Evolutionary conservation across 1,140 invertebrate species (phyloP).

Genomic region (Drosophila sp.): DNA sequence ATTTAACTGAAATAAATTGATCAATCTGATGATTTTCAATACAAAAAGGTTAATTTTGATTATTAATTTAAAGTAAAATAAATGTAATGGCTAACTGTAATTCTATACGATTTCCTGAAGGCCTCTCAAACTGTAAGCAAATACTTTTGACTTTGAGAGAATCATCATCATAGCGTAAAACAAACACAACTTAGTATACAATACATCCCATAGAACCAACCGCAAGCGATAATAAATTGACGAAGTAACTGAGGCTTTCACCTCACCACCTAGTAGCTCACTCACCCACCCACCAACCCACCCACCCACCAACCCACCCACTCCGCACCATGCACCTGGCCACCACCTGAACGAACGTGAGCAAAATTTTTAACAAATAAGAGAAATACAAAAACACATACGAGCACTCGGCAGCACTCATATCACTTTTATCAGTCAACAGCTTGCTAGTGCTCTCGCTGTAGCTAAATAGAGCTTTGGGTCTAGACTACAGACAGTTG

Average conservation of each 20-base stretch:
- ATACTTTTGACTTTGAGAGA: constrained; percentile 42
- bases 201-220: constrained; percentile 27
- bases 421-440: constrained; percentile 65
- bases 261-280: constrained; percentile 20
- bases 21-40: not conserved
- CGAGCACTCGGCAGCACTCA: constrained; percentile 37
- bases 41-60: constrained; percentile 1
- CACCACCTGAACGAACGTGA: constrained; percentile 41
- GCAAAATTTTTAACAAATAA: constrained; percentile 55
- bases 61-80: not conserved
- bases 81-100: not conserved
- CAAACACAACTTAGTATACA: not conserved
- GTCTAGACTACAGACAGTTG: constrained; percentile 56
- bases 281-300: not conserved
- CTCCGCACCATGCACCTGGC: not conserved
- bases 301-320: constrained; percentile 8
- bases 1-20: not conserved
- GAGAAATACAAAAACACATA: constrained; percentile 11
- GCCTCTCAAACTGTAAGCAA: constrained; percentile 28
- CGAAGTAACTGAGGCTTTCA: constrained; percentile 35
- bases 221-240: constrained; percentile 35
- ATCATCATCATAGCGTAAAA: constrained; percentile 1
- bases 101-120: not conserved
- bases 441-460: constrained; percentile 18
- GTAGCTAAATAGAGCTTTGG: not conserved